Evolutionary conservation across 2,888 invertebrate species (phyloP).

Genomic region (Alsophila aescularia): DNA sequence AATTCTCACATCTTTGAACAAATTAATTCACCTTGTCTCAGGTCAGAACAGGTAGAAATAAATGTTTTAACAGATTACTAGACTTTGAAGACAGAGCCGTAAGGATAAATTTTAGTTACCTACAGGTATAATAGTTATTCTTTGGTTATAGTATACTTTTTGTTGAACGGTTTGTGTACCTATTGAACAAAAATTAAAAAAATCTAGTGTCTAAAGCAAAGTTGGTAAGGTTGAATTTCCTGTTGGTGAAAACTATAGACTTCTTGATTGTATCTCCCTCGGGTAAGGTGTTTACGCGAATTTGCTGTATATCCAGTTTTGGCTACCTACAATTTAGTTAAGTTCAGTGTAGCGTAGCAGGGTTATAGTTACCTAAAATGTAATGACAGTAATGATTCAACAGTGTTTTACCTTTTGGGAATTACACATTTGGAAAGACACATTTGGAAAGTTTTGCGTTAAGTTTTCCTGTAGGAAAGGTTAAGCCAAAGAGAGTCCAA

Average conservation of each 20-base stretch:
- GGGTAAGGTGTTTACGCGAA: slow-evolving; percentile 23
- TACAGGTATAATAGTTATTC: too few species aligned
- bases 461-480: too few species aligned
- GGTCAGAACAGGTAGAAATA: neutral
- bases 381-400: too few species aligned
- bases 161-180: neutral
- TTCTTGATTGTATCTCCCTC: slow-evolving; percentile 27
- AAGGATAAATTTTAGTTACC: neutral
- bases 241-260: slow-evolving; percentile 4
- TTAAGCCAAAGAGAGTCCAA: too few species aligned
- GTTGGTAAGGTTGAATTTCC: slow-evolving; percentile 17
- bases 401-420: slow-evolving; percentile 6
- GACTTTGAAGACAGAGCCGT: neutral
- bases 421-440: too few species aligned
- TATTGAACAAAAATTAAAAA: neutral
- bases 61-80: neutral
- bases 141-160: neutral
- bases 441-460: too few species aligned
- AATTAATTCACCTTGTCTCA: slow-evolving; percentile 19
- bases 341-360: slow-evolving; percentile 16
- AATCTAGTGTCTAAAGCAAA: neutral
- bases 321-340: slow-evolving; percentile 21
- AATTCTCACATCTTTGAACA: slow-evolving; percentile 22
- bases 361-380: slow-evolving; percentile 15
- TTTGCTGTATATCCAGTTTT: slow-evolving; percentile 33